Evolutionary conservation across 2,888 invertebrate genomes (phyloP), one percentile per base, ranked within the genome.

Genomic region (Clusia tigrina): DNA sequence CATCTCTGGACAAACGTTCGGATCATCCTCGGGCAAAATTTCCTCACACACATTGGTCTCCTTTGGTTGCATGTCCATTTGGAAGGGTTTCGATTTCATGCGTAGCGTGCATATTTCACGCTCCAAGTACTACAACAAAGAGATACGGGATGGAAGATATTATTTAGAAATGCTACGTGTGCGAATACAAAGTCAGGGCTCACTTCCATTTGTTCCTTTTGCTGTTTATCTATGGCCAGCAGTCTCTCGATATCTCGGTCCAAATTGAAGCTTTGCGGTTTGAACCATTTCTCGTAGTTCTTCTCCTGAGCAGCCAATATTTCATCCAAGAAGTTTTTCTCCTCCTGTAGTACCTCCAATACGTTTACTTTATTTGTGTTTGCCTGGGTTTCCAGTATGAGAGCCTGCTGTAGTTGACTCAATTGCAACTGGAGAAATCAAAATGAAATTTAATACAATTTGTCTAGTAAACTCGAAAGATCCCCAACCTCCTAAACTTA

Each of bases 341-440:
- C 88, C 56, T 85, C 86, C 52, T 85, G 86, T 25, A 89, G 78
- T n/a, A 87, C 78, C 1, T 86, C 83, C 5, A 88, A 66, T 17
- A 89, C 80, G 71, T 87, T 87, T 32, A 87, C 69, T 66, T 87
- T 86, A 62, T 86, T 85, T 0, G 88, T 87, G 67, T 88, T 87
- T 32, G 85, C 83, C 65, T 85, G 84, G 2, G 87, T 85, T 25
- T 84, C 79, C 62, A 80, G 78, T 10, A 85, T 81, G 32, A 88
- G 71, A 54, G 83, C 79, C 20, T 79, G 74, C 69, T 86, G 80
- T 63, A 76, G 74, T 9, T 71, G 73, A 15, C 65, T 59, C 1
- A 75, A 63, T 37, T 75, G 76, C 42, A 68, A 32, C 71, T 71
- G n/a, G n/a, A 12, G 9, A 1, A 53, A 53, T 53, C 9, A 1